Conservation (phyloP, 2,113 vertebrate genomes). For the Platysternon megacephalum region DNA sequence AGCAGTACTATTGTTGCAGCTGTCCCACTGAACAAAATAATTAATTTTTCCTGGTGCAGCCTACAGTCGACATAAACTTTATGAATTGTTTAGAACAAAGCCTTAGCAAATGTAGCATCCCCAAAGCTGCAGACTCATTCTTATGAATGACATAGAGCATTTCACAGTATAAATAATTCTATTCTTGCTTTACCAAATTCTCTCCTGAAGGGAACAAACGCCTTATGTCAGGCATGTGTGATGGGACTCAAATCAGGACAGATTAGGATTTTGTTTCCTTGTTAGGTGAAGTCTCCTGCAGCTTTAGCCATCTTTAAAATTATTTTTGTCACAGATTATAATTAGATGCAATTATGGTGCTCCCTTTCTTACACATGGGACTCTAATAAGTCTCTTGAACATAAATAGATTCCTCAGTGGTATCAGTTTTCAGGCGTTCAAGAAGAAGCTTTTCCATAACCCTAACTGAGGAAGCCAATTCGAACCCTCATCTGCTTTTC, state of each 20-base stretch:
- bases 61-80: not conserved
- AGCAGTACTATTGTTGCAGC: not conserved
- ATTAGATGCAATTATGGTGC: not conserved
- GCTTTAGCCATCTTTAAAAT: not conserved
- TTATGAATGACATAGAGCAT: not conserved
- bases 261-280: not conserved
- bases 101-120: not conserved
- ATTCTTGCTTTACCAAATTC: not conserved
- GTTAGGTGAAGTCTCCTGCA: not conserved
- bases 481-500: not conserved
- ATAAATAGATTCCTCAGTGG: not conserved
- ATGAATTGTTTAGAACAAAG: not conserved
- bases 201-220: not conserved
- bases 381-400: not conserved
- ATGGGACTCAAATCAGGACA: not conserved
- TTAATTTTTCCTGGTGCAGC: not conserved
- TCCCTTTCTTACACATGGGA: not conserved
- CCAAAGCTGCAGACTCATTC: not conserved
- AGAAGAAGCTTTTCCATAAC: not conserved
- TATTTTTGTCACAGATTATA: conserved; percentile 4
- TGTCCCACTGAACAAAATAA: not conserved
- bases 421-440: not conserved
- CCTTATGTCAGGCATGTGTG: not conserved
- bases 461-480: not conserved
- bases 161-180: not conserved